phyloP scores from a whole-genome alignment of 1,140 invertebrate species.

The Zaprionus kolodkinae region DNA sequence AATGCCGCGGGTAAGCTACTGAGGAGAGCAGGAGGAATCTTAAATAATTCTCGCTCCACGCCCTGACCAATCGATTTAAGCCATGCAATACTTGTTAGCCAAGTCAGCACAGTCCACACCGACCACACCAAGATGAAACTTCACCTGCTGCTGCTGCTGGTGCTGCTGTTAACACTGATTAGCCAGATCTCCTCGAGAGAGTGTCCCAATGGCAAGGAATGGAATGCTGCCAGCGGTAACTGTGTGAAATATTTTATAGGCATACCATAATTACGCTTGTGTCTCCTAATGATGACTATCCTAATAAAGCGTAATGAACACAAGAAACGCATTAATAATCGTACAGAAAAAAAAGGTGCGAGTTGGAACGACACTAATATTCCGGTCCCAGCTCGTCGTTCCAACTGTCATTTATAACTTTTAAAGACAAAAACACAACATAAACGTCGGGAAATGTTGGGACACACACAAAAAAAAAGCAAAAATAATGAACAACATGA shows the following conservation, averaged over 20 bases:
- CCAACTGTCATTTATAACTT: slow-evolving; percentile 62
- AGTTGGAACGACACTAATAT: slow-evolving; percentile 65
- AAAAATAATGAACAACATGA: slow-evolving; percentile 43
- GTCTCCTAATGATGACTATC: slow-evolving; percentile 20
- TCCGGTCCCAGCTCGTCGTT: slow-evolving; percentile 31
- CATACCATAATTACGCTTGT: slow-evolving; percentile 31
- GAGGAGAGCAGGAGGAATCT: neutral
- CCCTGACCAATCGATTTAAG: slow-evolving; percentile 53
- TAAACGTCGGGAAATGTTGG: neutral
- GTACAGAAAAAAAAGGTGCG: slow-evolving; percentile 46
- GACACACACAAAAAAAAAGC: slow-evolving; percentile 23
- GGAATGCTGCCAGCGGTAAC: slow-evolving; percentile 28
- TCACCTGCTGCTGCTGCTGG: slow-evolving; percentile 6
- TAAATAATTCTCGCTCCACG: neutral
- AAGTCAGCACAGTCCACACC: neutral
- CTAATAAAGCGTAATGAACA: slow-evolving; percentile 54
- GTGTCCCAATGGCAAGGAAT: slow-evolving; percentile 40
- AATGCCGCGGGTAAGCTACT: neutral
- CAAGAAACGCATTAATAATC: slow-evolving; percentile 53
- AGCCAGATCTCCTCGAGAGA: neutral
- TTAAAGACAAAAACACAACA: slow-evolving; percentile 38
- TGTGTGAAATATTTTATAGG: slow-evolving; percentile 60
- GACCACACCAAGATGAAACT: slow-evolving; percentile 33
- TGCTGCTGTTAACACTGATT: slow-evolving; percentile 27
- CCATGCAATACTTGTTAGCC: neutral